Evolutionary conservation across 1,140 invertebrate genomes (phyloP).

Genomic region (Drosophila ironensis): DNA sequence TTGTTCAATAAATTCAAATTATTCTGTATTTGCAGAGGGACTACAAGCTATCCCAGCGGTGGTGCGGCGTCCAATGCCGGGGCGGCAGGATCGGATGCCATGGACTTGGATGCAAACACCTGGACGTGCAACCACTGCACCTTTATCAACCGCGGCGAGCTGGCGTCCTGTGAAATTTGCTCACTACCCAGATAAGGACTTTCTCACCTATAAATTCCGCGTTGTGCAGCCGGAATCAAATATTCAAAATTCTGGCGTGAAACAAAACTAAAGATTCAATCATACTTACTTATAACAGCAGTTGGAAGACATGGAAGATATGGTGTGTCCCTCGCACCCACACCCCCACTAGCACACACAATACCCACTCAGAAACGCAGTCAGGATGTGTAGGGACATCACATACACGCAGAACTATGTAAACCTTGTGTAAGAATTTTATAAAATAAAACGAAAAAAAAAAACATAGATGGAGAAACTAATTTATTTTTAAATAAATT

Average conservation of each 20-base stretch:
- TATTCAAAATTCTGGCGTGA: conserved; percentile 64
- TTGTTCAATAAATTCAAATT: too few species aligned
- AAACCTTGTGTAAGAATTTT: conserved; percentile 66
- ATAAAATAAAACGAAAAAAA: conserved; percentile 34
- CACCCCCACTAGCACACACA: conserved; percentile 7
- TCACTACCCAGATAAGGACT: conserved; percentile 87
- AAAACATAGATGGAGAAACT: not conserved
- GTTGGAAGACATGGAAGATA: conserved; percentile 26
- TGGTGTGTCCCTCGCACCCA: conserved; percentile 14
- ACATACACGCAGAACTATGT: conserved; percentile 13
- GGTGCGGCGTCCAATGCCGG: conserved; percentile 33
- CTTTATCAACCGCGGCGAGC: conserved; percentile 91
- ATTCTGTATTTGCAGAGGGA: conserved; percentile 53
- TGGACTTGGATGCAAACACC: conserved; percentile 77
- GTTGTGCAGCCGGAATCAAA: conserved; percentile 31
- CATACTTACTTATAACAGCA: conserved; percentile 58
- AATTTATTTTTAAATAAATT: conserved; percentile 40
- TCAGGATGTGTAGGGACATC: not conserved
- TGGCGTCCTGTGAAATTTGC: conserved; percentile 95
- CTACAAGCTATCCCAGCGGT: conserved; percentile 66
- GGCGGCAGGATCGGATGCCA: conserved; percentile 47
- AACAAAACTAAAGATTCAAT: conserved; percentile 73
- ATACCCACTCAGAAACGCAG: not conserved
- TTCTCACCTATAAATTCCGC: conserved; percentile 9
- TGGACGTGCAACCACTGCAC: conserved; percentile 98